Percentiles rank a stretch among this genome's conserved stretches.
Evolutionary conservation across 1,140 invertebrate species (phyloP).

Genomic region (Calycopis cecrops): DNA sequence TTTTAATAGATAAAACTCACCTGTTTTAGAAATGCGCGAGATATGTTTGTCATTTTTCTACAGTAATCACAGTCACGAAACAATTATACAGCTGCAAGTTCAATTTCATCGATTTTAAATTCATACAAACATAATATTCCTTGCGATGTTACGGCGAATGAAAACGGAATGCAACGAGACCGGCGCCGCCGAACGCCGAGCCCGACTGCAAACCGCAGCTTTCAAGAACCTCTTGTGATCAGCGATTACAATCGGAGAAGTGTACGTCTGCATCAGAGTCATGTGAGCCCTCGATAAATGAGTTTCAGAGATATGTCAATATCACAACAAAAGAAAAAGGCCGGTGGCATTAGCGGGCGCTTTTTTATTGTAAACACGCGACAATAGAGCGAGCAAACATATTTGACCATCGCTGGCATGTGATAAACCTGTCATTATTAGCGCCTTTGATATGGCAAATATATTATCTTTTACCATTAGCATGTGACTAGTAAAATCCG

Average conservation of each 20-base stretch:
- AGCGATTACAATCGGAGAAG: constrained; percentile 30
- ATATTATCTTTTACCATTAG: too few relatives aligned
- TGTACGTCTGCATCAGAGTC: constrained; percentile 26
- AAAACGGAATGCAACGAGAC: constrained; percentile 17
- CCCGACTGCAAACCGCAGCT: constrained; percentile 31
- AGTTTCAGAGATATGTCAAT: constrained; percentile 18
- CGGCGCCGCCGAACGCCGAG: constrained; percentile 30
- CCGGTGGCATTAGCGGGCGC: too few relatives aligned
- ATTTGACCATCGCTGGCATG: too few relatives aligned
- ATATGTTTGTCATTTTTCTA: constrained; percentile 41
- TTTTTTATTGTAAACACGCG: too few relatives aligned
- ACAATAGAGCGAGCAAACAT: too few relatives aligned
- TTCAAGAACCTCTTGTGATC: constrained; percentile 34
- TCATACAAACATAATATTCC: too few relatives aligned
- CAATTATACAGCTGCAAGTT: neutral
- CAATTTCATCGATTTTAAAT: too few relatives aligned
- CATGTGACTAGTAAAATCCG: too few relatives aligned
- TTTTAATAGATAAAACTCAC: constrained; percentile 25
- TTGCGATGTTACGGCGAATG: constrained; percentile 4
- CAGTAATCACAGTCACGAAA: constrained; percentile 4
- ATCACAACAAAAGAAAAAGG: constrained; percentile 15
- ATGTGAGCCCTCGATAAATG: constrained; percentile 34
- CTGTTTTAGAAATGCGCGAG: constrained; percentile 56
- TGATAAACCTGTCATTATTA: too few relatives aligned
- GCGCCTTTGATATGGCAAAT: too few relatives aligned